phyloP scores from a whole-genome alignment of 2,113 vertebrate genomes.

The Paradoxurus hermaphroditus region DNA sequence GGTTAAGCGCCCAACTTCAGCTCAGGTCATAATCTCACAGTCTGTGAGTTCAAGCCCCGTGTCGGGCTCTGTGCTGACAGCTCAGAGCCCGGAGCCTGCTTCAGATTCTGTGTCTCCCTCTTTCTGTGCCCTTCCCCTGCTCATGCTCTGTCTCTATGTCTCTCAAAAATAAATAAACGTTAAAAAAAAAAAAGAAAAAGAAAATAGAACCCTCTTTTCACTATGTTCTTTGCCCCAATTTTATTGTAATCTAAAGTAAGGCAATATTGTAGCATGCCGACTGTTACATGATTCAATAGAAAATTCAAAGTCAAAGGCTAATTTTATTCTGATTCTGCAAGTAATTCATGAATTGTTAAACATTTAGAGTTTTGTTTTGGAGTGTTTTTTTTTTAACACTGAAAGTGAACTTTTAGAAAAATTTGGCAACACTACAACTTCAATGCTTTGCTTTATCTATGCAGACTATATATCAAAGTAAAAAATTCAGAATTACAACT shows the following conservation, averaged over 20 bases:
- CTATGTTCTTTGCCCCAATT: background rate
- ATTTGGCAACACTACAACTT: background rate
- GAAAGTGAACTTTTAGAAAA: conserved; percentile 29
- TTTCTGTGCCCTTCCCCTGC: too few species aligned
- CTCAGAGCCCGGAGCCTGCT: too few species aligned
- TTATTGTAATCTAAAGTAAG: background rate
- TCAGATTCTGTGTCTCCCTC: too few species aligned
- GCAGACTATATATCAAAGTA: background rate
- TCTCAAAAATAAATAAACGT: too few species aligned
- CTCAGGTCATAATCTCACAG: too few species aligned
- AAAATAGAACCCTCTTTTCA: conserved; percentile 22
- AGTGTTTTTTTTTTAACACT: background rate
- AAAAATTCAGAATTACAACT: background rate
- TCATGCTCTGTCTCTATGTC: too few species aligned
- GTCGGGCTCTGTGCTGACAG: too few species aligned
- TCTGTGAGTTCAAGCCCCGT: too few species aligned
- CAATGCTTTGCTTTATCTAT: background rate
- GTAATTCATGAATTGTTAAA: background rate
- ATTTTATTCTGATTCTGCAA: background rate
- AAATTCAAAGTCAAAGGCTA: background rate
- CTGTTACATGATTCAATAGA: background rate
- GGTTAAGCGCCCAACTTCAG: too few species aligned
- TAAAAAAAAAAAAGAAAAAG: too few species aligned
- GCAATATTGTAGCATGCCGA: background rate
- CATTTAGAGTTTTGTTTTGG: background rate